Conservation (phyloP, 2,888 invertebrate genomes). For the Mythimna impura region DNA sequence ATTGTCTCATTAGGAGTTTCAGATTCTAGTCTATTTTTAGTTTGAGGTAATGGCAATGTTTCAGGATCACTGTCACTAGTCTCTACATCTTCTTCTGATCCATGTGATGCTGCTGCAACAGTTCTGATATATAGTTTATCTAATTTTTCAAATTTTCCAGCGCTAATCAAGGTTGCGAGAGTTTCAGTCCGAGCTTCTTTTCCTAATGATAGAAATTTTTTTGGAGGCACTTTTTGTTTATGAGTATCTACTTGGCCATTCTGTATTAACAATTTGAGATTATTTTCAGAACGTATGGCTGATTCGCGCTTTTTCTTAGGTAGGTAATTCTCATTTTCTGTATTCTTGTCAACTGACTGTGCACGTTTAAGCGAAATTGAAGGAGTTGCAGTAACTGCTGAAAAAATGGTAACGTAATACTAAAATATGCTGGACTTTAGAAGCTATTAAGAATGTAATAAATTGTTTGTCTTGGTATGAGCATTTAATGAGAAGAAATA, state of each 20-base stretch:
- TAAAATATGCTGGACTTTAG: neutral
- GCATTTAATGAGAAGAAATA: too few relatives aligned
- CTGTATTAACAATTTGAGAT: constrained; percentile 25
- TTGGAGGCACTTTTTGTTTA: constrained; percentile 17
- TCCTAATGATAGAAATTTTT: neutral
- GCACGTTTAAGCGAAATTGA: constrained; percentile 18
- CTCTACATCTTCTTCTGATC: neutral
- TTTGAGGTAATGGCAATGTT: neutral
- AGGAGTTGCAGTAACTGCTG: constrained; percentile 6
- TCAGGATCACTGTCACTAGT: neutral
- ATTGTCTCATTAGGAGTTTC: neutral
- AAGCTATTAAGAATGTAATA: neutral
- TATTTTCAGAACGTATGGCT: constrained; percentile 25
- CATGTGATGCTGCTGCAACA: neutral
- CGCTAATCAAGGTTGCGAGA: neutral
- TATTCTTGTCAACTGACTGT: neutral
- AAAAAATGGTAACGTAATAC: neutral
- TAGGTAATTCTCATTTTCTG: neutral
- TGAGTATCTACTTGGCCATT: constrained; percentile 12
- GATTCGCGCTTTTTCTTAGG: constrained; percentile 34
- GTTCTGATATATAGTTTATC: neutral
- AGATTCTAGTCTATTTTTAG: neutral
- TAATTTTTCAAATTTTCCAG: neutral
- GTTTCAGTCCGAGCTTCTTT: constrained; percentile 1
- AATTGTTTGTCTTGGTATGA: too few relatives aligned